phyloP scores from a whole-genome alignment of 2,888 invertebrate species.

The Elysia crispata region DNA sequence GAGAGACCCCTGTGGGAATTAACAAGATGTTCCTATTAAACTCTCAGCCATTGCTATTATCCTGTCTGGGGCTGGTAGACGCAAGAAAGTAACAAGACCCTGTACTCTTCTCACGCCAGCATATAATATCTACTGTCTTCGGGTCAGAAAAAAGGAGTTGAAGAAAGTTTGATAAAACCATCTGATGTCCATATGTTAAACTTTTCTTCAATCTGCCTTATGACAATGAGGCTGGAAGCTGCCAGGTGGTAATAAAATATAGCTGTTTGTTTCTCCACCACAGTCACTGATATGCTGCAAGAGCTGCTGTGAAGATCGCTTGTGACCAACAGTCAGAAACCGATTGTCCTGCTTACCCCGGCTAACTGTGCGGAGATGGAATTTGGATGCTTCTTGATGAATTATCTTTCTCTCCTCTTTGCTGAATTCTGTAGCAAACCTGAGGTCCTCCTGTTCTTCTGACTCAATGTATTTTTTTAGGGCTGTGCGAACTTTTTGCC shows the following conservation, averaged over 20 bases:
- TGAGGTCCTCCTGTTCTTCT: conserved; percentile 75
- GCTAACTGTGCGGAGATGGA: conserved; percentile 80
- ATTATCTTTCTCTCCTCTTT: conserved; percentile 78
- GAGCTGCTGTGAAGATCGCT: conserved; percentile 76
- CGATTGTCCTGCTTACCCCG: conserved; percentile 79
- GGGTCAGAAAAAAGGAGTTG: too few species aligned
- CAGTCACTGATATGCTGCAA: conserved; percentile 77
- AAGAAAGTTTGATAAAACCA: too few species aligned
- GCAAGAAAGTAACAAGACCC: too few species aligned
- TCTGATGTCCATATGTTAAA: too few species aligned
- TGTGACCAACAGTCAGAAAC: conserved; percentile 69
- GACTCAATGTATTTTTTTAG: conserved; percentile 73
- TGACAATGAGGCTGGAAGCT: conserved; percentile 4
- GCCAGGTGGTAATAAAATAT: conserved; percentile 77
- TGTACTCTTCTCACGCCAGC: too few species aligned
- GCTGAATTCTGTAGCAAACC: conserved; percentile 77
- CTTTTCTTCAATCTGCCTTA: too few species aligned
- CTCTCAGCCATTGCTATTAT: too few species aligned
- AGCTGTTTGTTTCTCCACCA: conserved; percentile 80
- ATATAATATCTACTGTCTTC: too few species aligned
- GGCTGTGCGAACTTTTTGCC: conserved; percentile 66
- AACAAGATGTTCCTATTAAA: too few species aligned
- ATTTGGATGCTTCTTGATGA: conserved; percentile 74
- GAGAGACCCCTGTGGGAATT: too few species aligned
- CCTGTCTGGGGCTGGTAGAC: too few species aligned